A percentile compares a stretch with the other conserved stretches of the same genome.
Evolutionary conservation across 2,113 vertebrate species (phyloP).

Genomic region (Theristicus caerulescens): DNA sequence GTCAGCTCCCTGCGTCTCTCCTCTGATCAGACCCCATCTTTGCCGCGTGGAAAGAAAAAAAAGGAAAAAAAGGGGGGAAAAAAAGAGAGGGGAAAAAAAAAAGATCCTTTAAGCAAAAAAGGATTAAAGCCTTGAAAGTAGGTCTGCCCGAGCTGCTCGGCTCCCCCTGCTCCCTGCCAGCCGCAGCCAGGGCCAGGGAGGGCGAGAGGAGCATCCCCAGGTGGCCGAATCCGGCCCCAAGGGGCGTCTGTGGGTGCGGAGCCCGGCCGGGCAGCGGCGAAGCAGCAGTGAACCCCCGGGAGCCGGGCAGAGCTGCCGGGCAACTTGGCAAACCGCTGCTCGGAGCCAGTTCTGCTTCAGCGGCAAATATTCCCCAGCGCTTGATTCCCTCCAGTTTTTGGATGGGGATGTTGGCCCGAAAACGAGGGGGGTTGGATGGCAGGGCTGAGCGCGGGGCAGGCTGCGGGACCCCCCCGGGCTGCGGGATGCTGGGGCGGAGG

Average conservation of each 20-base stretch:
- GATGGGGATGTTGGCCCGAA: not conserved
- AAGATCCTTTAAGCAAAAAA: slow-evolving; percentile 79
- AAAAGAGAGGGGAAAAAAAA: not conserved
- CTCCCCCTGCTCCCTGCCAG: not conserved
- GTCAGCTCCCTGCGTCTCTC: slow-evolving; percentile 79
- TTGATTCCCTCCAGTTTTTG: not conserved
- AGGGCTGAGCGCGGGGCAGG: not conserved
- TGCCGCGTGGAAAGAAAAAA: slow-evolving; percentile 23
- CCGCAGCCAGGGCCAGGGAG: not conserved
- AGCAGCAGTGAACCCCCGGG: not conserved
- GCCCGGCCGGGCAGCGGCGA: not conserved
- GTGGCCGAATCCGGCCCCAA: not conserved
- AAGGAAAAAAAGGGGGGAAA: not conserved
- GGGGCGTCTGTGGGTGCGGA: not conserved
- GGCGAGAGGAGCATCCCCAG: not conserved
- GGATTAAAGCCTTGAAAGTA: slow-evolving; percentile 84
- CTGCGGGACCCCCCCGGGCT: not conserved
- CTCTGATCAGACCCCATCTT: slow-evolving; percentile 83
- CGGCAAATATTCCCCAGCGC: not conserved
- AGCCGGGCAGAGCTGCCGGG: not conserved
- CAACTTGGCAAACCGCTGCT: not conserved
- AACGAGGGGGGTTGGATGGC: not conserved
- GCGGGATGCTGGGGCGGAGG: slow-evolving; percentile 38
- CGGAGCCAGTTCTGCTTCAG: not conserved
- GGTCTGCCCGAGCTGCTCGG: slow-evolving; percentile 66